Conservation (phyloP, 37 sponge, comb jelly and placozoan species). For the Petrosia ficiformis region DNA sequence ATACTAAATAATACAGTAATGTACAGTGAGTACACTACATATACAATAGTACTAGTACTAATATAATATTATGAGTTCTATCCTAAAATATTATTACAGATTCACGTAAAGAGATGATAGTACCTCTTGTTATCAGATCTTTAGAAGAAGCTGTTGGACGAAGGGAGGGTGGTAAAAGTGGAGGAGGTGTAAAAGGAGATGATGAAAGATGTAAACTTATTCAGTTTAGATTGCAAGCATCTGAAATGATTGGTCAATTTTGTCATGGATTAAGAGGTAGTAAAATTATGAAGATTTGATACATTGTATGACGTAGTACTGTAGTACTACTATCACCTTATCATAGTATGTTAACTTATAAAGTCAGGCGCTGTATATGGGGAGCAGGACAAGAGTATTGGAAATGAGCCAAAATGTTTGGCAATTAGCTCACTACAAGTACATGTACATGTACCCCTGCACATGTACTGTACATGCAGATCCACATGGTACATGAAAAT, state of each 20-base stretch:
- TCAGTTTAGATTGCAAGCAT: not conserved
- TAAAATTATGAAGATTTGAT: not conserved
- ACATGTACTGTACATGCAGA: too few species aligned
- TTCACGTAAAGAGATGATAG: not conserved
- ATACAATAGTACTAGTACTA: too few species aligned
- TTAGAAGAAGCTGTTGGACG: conserved; percentile 24
- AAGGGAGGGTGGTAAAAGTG: not conserved
- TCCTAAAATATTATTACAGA: not conserved
- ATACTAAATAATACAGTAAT: too few species aligned
- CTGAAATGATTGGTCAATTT: conserved; percentile 3
- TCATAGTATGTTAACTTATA: too few species aligned
- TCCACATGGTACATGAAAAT: too few species aligned
- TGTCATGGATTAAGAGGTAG: conserved; percentile 47
- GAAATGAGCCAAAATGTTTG: too few species aligned
- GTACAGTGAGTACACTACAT: conserved; percentile 6
- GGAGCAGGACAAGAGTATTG: too few species aligned
- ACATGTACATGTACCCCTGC: not conserved
- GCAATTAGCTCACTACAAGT: too few species aligned
- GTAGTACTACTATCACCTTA: too few species aligned
- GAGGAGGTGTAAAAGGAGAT: conserved; percentile 17
- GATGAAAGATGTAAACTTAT: conserved; percentile 2
- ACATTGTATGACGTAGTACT: too few species aligned
- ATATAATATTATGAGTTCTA: too few species aligned
- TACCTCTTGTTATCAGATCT: conserved; percentile 24
- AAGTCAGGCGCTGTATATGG: too few species aligned